A percentile compares a stretch with the other conserved stretches of the same genome.
Conservation (phyloP, 1,140 invertebrate genomes). For the Agraylea sexmaculata region DNA sequence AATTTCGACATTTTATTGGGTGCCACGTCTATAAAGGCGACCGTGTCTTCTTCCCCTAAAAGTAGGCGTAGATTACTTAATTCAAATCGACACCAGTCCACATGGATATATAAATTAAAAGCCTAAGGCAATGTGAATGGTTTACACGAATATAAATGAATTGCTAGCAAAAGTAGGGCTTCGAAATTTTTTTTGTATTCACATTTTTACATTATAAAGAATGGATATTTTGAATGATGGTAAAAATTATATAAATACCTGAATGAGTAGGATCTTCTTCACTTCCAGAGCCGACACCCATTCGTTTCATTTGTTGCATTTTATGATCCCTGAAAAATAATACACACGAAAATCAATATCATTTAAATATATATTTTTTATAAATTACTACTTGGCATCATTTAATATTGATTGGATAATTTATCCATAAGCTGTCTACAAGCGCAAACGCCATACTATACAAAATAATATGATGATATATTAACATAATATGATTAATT, state of each 20-base stretch:
- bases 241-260: constrained; percentile 46
- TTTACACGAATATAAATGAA: too few relatives aligned
- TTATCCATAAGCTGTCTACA: constrained; percentile 7
- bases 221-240: too few relatives aligned
- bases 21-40: constrained; percentile 70
- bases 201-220: too few relatives aligned
- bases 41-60: constrained; percentile 62
- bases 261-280: constrained; percentile 61
- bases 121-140: too few relatives aligned
- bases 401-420: too few relatives aligned
- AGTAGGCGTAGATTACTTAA: constrained; percentile 18
- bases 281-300: constrained; percentile 53
- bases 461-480: neutral
- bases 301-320: constrained; percentile 56
- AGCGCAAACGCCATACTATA: constrained; percentile 5
- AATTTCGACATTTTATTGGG: constrained; percentile 63
- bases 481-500: constrained; percentile 4
- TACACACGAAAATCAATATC: too few relatives aligned
- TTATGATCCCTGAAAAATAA: constrained; percentile 60
- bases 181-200: too few relatives aligned
- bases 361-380: too few relatives aligned
- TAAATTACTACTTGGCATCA: too few relatives aligned
- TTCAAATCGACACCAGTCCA: too few relatives aligned
- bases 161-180: too few relatives aligned
- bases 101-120: neutral